phyloP scores from a whole-genome alignment of 2,797 vertebrate genomes.

The Microtus californicus region DNA sequence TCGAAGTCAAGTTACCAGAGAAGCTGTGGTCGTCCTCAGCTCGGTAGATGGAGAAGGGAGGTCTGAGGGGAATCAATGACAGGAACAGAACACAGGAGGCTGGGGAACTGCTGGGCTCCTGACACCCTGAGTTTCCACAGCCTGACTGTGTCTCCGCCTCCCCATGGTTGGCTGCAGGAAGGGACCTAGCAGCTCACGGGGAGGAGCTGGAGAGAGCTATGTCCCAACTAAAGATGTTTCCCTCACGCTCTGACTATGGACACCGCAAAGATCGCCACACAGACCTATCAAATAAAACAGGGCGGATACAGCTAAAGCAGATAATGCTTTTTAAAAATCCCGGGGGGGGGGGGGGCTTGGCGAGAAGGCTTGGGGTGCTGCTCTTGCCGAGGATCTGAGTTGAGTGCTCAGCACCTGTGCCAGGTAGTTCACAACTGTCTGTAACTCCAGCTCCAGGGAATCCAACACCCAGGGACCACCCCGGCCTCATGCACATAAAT shows the following conservation, averaged over 20 bases:
- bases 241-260: too few species aligned
- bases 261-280: not conserved
- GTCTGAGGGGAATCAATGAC: not conserved
- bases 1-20: not conserved
- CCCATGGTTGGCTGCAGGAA: not conserved
- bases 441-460: not conserved
- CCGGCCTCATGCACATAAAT: not conserved
- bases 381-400: accelerated
- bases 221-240: not conserved
- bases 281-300: not conserved
- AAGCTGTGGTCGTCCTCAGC: not conserved
- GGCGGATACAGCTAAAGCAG: not conserved
- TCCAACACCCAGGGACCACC: not conserved
- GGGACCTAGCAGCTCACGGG: not conserved
- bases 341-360: accelerated
- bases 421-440: not conserved
- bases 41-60: not conserved
- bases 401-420: too few species aligned
- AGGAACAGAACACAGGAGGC: not conserved
- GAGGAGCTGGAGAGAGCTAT: not conserved
- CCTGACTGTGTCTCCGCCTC: not conserved
- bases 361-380: not conserved
- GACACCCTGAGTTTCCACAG: too few species aligned
- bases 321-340: not conserved
- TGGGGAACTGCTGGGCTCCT: too few species aligned